phyloP scores from a whole-genome alignment of 2,888 invertebrate species.

The Dasysyrphus tricinctus region DNA sequence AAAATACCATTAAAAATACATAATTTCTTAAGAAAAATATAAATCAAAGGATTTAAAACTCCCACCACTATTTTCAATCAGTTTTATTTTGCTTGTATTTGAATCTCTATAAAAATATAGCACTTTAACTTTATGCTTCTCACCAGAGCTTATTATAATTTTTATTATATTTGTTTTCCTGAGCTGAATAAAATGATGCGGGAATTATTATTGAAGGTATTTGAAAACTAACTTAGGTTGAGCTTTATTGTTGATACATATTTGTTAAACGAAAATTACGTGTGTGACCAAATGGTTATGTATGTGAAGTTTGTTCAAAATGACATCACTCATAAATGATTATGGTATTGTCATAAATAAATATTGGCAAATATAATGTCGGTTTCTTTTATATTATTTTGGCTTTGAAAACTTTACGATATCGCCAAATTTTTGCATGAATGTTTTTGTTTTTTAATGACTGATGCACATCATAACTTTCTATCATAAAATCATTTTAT shows the following conservation, averaged over 20 bases:
- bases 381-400: not conserved
- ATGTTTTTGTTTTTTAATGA: too few relatives aligned
- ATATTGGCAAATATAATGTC: not conserved
- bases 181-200: not conserved
- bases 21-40: not conserved
- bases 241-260: not conserved
- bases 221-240: not conserved
- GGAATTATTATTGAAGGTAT: not conserved
- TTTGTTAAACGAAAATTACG: not conserved
- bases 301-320: not conserved
- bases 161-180: not conserved
- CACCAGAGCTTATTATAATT: not conserved
- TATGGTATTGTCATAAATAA: slow-evolving; percentile 2
- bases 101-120: too few relatives aligned
- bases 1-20: not conserved
- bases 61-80: too few relatives aligned
- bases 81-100: too few relatives aligned
- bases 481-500: too few relatives aligned
- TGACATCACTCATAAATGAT: slow-evolving; percentile 1
- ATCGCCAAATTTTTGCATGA: not conserved
- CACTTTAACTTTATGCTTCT: not conserved
- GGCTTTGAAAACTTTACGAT: not conserved
- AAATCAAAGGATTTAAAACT: slow-evolving; percentile 18
- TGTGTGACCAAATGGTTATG: not conserved
- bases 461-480: too few relatives aligned